Base-by-base conservation (phyloP, 2,888 invertebrate species). In the Panzeria rudis region DNA sequence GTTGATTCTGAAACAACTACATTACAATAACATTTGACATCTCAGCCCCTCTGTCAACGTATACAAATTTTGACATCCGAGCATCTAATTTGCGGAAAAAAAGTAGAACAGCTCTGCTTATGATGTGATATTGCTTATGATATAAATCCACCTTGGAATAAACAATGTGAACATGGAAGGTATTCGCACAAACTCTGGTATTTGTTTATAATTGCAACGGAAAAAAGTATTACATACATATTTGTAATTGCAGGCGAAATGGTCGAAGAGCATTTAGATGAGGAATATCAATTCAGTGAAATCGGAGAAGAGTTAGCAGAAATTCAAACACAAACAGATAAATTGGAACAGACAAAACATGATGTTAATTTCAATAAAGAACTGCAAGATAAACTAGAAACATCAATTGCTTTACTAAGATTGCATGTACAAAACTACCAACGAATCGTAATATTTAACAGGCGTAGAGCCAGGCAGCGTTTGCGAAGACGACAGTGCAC, bases 341-440 rank as follows among this genome's bases (percentile, higher is more conserved):
- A 54, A 50, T 59, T 68, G 52, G 50, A 85, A 59, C 32, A 9
- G 17, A 32, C 5, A 20, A 35, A 44, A 54, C 6, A 17, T 11
- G 1, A 4, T 7, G 9, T 9, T 1, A 15, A 25, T 4, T 17
- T 50, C 13, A 44, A 56, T 29, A 47, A 38, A 11, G 62, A 73
- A 20, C 9, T 47, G 0, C 71, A 54, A 3, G 44, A 52, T 3
- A 83, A 83, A 66, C 52, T 82, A 0, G 69, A 79, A 32, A 78
- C 59, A 2, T 68, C 69, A 3, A 47, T 87, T 15, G 32, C 77
- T 32, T 81, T 92, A 3, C 87, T 92, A 3, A 87, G 86, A 17
- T 59, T 88, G 11, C 92, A 92, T 76, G 56, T 90, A 3, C 88
- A 88, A 15, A 89, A 90, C 29, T 88, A 91, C 47, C 91, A 90